Conservation (phyloP, 2,797 vertebrate species). For the Crax fasciolata region DNA sequence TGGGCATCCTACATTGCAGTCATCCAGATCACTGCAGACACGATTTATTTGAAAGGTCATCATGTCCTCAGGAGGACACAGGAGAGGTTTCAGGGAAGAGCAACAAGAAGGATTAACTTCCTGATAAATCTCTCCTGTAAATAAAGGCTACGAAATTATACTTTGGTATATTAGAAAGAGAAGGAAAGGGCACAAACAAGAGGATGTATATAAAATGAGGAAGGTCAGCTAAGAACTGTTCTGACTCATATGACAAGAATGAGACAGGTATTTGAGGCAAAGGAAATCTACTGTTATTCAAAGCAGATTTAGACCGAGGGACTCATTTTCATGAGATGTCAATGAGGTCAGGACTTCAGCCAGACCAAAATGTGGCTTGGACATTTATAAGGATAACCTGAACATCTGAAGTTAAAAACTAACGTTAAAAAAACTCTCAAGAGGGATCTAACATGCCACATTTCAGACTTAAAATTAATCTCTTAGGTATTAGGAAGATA, state of each 20-base stretch:
- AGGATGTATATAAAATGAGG: background rate
- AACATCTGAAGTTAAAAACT: slow-evolving; percentile 1
- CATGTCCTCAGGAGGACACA: background rate
- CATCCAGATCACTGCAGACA: background rate
- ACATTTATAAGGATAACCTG: slow-evolving; percentile 23
- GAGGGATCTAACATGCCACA: background rate
- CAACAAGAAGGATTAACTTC: background rate
- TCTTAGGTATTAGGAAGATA: background rate
- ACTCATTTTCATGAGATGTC: slow-evolving; percentile 60
- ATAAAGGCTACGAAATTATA: slow-evolving; percentile 20
- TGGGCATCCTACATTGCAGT: background rate
- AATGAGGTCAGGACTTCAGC: slow-evolving; percentile 55
- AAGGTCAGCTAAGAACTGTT: background rate
- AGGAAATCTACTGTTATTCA: slow-evolving; percentile 56
- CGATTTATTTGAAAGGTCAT: background rate
- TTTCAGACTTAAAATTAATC: slow-evolving; percentile 27
- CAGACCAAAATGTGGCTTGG: slow-evolving; percentile 29
- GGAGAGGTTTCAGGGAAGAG: background rate
- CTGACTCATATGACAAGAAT: background rate
- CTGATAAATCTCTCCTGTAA: background rate
- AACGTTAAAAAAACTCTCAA: background rate
- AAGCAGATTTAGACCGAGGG: slow-evolving; percentile 30
- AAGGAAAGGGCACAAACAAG: background rate
- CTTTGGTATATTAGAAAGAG: background rate
- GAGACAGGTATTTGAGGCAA: slow-evolving; percentile 22